Conservation (phyloP, 2,797 vertebrate species). For the Mormyrus hasselquistii region DNA sequence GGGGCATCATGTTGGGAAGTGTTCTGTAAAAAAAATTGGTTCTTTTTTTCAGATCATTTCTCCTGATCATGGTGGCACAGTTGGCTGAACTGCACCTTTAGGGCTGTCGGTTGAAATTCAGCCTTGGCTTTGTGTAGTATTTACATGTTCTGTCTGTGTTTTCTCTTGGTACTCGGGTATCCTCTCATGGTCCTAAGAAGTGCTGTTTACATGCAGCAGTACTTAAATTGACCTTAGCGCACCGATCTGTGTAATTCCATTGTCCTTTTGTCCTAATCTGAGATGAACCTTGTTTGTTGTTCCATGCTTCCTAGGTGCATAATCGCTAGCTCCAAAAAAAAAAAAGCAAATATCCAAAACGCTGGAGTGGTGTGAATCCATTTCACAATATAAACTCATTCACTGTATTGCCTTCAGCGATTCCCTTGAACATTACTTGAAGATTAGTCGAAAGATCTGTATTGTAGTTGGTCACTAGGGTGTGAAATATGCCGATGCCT, state of each 20-base stretch:
- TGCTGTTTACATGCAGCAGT: background rate
- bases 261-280: background rate
- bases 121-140: background rate
- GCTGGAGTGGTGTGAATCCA: background rate
- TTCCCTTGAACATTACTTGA: background rate
- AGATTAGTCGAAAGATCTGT: background rate
- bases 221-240: background rate
- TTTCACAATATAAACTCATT: background rate
- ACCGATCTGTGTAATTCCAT: background rate
- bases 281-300: background rate
- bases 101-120: background rate
- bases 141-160: background rate
- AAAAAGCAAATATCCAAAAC: background rate
- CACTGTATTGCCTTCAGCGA: background rate
- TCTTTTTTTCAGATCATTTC: background rate
- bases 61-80: background rate
- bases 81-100: background rate
- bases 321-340: background rate
- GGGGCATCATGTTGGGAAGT: background rate
- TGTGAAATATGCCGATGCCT: background rate
- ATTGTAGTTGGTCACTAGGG: background rate
- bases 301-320: background rate
- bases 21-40: background rate
- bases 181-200: background rate
- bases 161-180: background rate